Evolutionary conservation across 2,888 invertebrate species (phyloP).

Genomic region (Mimachlamys varia): DNA sequence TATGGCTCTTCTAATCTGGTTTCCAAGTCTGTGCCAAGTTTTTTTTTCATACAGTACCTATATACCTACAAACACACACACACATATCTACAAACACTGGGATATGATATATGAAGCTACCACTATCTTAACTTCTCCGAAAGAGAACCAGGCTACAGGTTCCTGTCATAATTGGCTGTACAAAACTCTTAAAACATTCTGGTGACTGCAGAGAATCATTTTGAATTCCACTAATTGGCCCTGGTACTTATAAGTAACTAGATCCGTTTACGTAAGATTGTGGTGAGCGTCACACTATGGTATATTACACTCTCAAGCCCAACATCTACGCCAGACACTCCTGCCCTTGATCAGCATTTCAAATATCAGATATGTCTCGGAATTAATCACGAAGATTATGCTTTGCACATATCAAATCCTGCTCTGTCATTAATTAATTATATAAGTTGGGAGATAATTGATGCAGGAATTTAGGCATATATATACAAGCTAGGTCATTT

Average conservation of each 20-base stretch:
- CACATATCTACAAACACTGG: conserved; percentile 8
- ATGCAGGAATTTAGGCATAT: not conserved
- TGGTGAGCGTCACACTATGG: not conserved
- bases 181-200: not conserved
- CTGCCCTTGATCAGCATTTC: not conserved
- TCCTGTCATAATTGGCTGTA: conserved; percentile 31
- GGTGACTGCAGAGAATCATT: not conserved
- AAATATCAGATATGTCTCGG: conserved; percentile 16
- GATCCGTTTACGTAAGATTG: conserved; percentile 14
- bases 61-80: not conserved
- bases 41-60: not conserved
- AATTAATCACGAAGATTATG: conserved; percentile 15
- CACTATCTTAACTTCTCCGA: conserved; percentile 2
- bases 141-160: not conserved
- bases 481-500: not conserved
- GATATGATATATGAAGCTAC: not conserved
- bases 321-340: not conserved
- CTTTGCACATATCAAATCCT: not conserved
- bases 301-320: not conserved
- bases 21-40: conserved; percentile 15
- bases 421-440: conserved; percentile 12
- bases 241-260: conserved; percentile 12
- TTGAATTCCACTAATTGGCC: conserved; percentile 21
- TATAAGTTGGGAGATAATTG: not conserved
- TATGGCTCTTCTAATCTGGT: conserved; percentile 11